Evolutionary conservation across 2,113 vertebrate species (phyloP).

Genomic region (Macrotus californicus): DNA sequence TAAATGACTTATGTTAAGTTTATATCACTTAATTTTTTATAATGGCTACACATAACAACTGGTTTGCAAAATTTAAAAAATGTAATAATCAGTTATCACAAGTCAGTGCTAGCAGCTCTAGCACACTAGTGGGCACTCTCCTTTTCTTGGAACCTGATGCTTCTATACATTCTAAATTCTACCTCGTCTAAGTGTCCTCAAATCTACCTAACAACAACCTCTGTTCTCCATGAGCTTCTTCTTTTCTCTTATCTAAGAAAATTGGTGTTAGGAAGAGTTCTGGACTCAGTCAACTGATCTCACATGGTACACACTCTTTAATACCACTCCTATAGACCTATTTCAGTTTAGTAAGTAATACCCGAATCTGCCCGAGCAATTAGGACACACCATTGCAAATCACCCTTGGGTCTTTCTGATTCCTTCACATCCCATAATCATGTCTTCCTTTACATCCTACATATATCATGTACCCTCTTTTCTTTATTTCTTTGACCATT

Average conservation of each 20-base stretch:
- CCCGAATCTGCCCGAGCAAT: not conserved
- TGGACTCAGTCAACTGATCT: not conserved
- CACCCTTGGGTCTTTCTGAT: not conserved
- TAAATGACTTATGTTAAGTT: not conserved
- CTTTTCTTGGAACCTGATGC: not conserved
- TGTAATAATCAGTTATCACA: not conserved
- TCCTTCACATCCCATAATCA: not conserved
- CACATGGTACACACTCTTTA: not conserved
- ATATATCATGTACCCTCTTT: not conserved
- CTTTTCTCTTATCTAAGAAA: not conserved
- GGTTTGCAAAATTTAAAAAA: not conserved
- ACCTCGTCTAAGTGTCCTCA: not conserved
- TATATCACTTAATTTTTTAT: not conserved
- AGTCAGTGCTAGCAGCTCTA: not conserved
- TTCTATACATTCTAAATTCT: not conserved
- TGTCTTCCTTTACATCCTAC: not conserved
- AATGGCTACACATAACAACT: not conserved
- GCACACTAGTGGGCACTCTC: rapidly evolving
- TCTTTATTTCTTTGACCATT: not conserved
- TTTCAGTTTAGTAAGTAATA: not conserved
- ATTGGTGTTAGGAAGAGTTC: not conserved
- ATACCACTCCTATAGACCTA: not conserved
- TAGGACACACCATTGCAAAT: not conserved
- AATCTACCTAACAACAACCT: not conserved
- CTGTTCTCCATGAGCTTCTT: not conserved